Conservation (phyloP, 2,888 invertebrate genomes). For the Latrodectus hesperus region DNA sequence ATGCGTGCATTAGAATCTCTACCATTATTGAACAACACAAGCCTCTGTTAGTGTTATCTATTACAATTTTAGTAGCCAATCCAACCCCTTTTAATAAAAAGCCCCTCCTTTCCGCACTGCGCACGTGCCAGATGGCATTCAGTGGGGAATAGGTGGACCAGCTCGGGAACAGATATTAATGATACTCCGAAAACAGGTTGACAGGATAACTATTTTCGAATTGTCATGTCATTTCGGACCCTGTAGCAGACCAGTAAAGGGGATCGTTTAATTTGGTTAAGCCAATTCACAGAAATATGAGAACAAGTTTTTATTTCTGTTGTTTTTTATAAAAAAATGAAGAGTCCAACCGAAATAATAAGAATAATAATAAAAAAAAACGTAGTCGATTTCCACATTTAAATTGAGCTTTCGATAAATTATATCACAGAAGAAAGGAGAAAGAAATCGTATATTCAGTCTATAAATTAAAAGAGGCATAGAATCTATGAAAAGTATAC, state of each 20-base stretch:
- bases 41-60: constrained; percentile 15
- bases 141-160: constrained; percentile 53
- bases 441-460: too few relatives aligned
- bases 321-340: too few relatives aligned
- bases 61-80: constrained; percentile 37
- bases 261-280: not conserved
- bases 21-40: constrained; percentile 34
- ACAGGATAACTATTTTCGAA: not conserved
- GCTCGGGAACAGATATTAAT: constrained; percentile 46
- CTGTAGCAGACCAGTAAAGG: not conserved
- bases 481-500: too few relatives aligned
- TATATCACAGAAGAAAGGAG: too few relatives aligned
- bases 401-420: too few relatives aligned
- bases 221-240: not conserved
- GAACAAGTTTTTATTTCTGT: not conserved
- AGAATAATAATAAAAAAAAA: too few relatives aligned
- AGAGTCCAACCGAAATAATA: too few relatives aligned
- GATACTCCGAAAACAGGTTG: constrained; percentile 18
- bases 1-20: constrained; percentile 29
- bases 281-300: not conserved
- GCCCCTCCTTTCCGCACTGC: constrained; percentile 30
- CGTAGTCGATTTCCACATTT: too few relatives aligned
- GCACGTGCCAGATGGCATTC: constrained; percentile 66
- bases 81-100: constrained; percentile 57
- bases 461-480: too few relatives aligned